Percentiles rank a stretch among this genome's conserved stretches.
phyloP scores from a whole-genome alignment of 2,797 vertebrate species.

The Lepilemur septentrionalis region DNA sequence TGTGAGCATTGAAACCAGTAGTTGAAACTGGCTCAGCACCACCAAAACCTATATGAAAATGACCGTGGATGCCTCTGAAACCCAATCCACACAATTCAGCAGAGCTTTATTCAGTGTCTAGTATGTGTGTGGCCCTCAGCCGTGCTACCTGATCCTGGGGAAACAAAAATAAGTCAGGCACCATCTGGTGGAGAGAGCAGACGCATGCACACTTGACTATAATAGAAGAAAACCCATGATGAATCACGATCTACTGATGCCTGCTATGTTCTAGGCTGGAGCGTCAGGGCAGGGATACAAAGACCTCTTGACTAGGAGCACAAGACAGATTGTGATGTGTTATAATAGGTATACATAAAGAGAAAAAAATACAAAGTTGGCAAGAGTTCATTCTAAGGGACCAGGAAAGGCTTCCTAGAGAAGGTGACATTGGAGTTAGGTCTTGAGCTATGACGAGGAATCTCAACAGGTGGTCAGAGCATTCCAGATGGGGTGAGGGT shows the following conservation, averaged over 20 bases:
- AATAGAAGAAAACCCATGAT: neutral
- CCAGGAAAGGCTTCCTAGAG: neutral
- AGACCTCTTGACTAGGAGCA: neutral
- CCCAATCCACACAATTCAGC: neutral
- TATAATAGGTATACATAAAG: neutral
- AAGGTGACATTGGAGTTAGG: neutral
- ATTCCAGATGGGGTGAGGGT: neutral
- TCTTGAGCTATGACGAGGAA: neutral
- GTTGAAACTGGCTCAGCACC: neutral
- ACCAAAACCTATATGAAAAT: constrained; percentile 4
- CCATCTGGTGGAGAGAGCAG: neutral
- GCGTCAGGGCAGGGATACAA: neutral
- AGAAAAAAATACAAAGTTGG: neutral
- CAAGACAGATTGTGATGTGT: neutral
- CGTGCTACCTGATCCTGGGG: neutral
- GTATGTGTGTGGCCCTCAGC: neutral
- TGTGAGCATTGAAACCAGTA: neutral
- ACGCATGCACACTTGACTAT: neutral
- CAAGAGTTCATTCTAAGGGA: neutral
- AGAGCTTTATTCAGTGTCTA: neutral
- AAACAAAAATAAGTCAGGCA: neutral
- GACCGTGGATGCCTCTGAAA: neutral
- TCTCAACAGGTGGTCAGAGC: neutral
- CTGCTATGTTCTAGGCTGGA: neutral
- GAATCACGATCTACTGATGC: neutral